phyloP scores from a whole-genome alignment of 2,888 invertebrate species.

The Zelleria hepariella region DNA sequence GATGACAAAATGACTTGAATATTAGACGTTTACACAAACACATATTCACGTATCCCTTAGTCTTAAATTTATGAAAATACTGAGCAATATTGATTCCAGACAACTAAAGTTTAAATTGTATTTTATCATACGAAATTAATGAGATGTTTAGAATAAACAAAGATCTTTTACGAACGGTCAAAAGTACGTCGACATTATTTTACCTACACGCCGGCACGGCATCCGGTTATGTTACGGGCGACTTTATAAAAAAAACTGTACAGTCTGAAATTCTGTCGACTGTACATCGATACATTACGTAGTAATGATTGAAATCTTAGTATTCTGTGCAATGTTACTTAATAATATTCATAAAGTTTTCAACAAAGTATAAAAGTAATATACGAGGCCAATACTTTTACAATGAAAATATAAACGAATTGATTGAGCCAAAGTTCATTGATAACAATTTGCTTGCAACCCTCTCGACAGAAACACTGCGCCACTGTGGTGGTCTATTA shows the following conservation, averaged over 20 bases:
- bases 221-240: too few species aligned
- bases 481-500: conserved; percentile 39
- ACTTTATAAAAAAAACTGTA: too few species aligned
- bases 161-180: conserved; percentile 35
- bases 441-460: neutral
- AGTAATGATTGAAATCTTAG: conserved; percentile 25
- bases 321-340: conserved; percentile 38
- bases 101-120: conserved; percentile 45
- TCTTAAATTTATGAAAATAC: conserved; percentile 68
- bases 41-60: neutral
- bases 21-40: neutral
- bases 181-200: too few species aligned
- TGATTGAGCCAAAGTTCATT: conserved; percentile 28
- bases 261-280: too few species aligned
- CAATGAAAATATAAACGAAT: neutral
- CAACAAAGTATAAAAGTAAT: conserved; percentile 4
- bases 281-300: too few species aligned
- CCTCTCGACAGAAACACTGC: conserved; percentile 41
- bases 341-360: conserved; percentile 4
- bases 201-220: too few species aligned
- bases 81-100: conserved; percentile 64
- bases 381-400: neutral
- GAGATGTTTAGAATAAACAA: conserved; percentile 16
- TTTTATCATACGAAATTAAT: conserved; percentile 24
- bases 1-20: neutral